phyloP scores from a whole-genome alignment of 2,797 vertebrate species.

The Sylvilagus floridanus region DNA sequence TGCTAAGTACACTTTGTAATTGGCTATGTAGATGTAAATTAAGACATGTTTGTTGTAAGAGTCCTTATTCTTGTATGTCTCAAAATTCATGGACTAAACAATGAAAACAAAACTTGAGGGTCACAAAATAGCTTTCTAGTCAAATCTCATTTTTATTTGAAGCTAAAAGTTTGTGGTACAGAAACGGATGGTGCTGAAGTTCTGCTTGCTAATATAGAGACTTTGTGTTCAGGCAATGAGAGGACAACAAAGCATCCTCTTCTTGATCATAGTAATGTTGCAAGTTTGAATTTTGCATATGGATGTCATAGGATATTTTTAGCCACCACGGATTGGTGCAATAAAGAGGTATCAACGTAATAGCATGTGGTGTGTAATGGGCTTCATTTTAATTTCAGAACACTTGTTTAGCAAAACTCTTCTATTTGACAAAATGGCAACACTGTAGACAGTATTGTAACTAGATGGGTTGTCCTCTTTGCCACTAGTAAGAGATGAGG shows the following conservation, averaged over 20 bases:
- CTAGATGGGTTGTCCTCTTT: neutral
- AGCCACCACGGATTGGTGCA: neutral
- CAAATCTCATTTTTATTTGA: neutral
- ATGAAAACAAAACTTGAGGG: conserved; percentile 14
- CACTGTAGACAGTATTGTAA: neutral
- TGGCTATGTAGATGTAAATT: neutral
- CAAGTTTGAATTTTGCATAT: conserved; percentile 33
- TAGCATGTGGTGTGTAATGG: neutral
- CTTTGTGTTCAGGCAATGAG: conserved; percentile 4
- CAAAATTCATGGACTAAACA: neutral
- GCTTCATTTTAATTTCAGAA: conserved; percentile 34
- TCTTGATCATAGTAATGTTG: conserved; percentile 12
- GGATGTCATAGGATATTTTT: conserved; percentile 52
- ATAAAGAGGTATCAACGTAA: conserved; percentile 6
- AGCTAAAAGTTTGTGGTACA: conserved; percentile 23
- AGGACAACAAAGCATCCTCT: neutral
- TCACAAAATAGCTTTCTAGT: conserved; percentile 14
- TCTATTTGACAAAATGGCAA: neutral
- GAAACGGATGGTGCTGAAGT: conserved; percentile 59
- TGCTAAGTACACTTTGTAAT: conserved; percentile 5
- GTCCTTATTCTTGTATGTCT: conserved; percentile 19
- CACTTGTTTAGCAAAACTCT: conserved; percentile 16
- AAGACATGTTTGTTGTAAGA: neutral
- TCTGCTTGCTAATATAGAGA: conserved; percentile 47
- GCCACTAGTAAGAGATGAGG: neutral